A percentile compares a stretch with the other conserved stretches of the same genome.
phyloP scores from a whole-genome alignment of 2,797 vertebrate genomes.

The Pangasius mekongensis region DNA sequence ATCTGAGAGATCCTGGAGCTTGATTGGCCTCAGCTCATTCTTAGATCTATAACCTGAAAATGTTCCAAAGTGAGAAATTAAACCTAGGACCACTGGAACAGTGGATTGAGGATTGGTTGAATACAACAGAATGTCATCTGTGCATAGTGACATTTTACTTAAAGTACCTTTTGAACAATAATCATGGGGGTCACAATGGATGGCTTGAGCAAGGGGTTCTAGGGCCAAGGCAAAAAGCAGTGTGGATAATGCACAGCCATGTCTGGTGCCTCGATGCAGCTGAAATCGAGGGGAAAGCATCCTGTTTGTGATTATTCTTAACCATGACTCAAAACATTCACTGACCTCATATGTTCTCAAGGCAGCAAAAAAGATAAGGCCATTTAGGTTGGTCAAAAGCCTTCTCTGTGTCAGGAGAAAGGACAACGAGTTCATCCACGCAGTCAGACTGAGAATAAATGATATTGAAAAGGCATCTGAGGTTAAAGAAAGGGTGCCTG shows the following conservation, averaged over 20 bases:
- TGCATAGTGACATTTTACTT: not conserved
- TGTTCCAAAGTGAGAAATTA: not conserved
- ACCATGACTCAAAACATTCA: not conserved
- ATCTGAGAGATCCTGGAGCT: not conserved
- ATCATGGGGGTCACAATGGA: not conserved
- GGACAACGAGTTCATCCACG: too few relatives aligned
- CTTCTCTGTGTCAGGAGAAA: too few relatives aligned
- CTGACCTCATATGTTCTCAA: not conserved
- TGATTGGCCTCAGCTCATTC: not conserved
- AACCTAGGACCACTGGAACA: not conserved
- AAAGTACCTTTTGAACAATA: not conserved
- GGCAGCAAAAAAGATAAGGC: not conserved
- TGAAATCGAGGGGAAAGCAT: too few relatives aligned
- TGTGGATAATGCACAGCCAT: not conserved
- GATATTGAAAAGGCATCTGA: not conserved
- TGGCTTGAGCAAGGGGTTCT: not conserved
- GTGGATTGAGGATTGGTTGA: not conserved
- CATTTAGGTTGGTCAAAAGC: too few relatives aligned
- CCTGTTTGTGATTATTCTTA: not conserved
- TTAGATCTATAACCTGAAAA: not conserved
- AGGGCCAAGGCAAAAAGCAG: not conserved
- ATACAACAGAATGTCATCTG: not conserved
- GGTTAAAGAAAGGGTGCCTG: not conserved
- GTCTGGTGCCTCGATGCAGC: too few relatives aligned
- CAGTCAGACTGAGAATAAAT: too few relatives aligned